Percentiles rank a stretch among this genome's conserved stretches.
Evolutionary conservation across 2,113 vertebrate species (phyloP).

Genomic region (Ondatra zibethicus): DNA sequence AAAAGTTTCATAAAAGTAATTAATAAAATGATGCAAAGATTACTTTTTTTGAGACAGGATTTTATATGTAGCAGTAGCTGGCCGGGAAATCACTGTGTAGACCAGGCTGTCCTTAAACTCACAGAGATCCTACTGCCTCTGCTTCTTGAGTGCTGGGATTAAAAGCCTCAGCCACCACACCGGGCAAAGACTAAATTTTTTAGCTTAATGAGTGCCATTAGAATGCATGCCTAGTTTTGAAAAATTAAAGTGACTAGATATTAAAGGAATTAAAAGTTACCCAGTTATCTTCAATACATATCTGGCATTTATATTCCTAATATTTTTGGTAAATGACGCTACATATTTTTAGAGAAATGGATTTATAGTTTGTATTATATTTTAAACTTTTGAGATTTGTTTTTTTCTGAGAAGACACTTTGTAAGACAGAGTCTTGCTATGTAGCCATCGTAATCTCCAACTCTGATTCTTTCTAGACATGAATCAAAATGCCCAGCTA

Average conservation of each 20-base stretch:
- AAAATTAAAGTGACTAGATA: slow-evolving; percentile 34
- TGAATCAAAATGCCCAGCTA: no score
- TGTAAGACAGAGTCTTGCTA: not conserved
- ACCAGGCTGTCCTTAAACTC: no score
- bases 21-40: no score
- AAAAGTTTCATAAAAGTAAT: no score
- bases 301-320: slow-evolving; percentile 1
- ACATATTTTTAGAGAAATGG: slow-evolving; percentile 12
- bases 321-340: not conserved
- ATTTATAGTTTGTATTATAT: not conserved
- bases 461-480: not conserved
- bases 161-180: not conserved
- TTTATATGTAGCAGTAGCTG: not conserved
- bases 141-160: not conserved
- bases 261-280: slow-evolving; percentile 6
- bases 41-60: not conserved
- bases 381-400: not conserved
- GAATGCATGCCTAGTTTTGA: not conserved
- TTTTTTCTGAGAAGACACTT: not conserved
- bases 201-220: slow-evolving; percentile 37
- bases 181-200: not conserved
- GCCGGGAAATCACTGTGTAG: not conserved
- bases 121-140: not conserved
- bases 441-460: not conserved
- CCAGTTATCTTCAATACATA: slow-evolving; percentile 2